Evolutionary conservation across 2,888 invertebrate genomes (phyloP), one percentile per base, ranked within the genome.

Genomic region (Aleiodes leptofemur): DNA sequence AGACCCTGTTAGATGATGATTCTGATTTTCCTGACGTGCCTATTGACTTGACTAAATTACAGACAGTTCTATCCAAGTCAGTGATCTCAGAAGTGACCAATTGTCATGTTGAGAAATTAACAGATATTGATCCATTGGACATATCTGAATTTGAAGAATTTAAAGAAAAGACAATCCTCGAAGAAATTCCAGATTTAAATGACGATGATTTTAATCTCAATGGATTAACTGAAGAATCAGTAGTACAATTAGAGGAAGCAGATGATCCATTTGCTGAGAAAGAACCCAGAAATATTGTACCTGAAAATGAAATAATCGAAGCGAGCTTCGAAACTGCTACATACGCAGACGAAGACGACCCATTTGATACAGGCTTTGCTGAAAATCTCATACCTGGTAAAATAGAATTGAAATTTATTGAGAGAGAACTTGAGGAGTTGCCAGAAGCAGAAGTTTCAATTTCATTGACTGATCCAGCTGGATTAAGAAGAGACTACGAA

Each of bases 281-380:
- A 38, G 90, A 87, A 66, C 87, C 90, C 0, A 86, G 86, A 29
- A 82, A 79, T 2, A 82, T 83, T 1, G 84, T 88, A 61, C 86
- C 85, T 51, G 82, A 85, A 16, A 73, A 83, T 5, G 88, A 87
- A 83, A 90, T 80, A 85, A 90, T 80, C 73, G 88, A 86, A 73
- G 86, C 83, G 13, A 86, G 84, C 79, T 87, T 86, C 76, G 88
- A 85, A 77, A 86, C 83, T 3, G 89, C 88, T 4, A 88, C 86
- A 7, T 88, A 86, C 79, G 92, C 92, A 79, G 92, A 92, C 83
- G 93, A 93, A 83, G 90, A 90, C 69, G 96, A 96, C 92, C 96
- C 96, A 0, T 96, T 96, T 84, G 96, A 96, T 85, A 96, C 96
- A 29, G 93, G 95, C 69, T 96, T 96, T 88, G 96, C 95, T 0